Percentiles rank a stretch among this genome's conserved stretches.
Evolutionary conservation across 53 echinoderm and acorn worm species (phyloP).

Genomic region (Crossaster papposus): DNA sequence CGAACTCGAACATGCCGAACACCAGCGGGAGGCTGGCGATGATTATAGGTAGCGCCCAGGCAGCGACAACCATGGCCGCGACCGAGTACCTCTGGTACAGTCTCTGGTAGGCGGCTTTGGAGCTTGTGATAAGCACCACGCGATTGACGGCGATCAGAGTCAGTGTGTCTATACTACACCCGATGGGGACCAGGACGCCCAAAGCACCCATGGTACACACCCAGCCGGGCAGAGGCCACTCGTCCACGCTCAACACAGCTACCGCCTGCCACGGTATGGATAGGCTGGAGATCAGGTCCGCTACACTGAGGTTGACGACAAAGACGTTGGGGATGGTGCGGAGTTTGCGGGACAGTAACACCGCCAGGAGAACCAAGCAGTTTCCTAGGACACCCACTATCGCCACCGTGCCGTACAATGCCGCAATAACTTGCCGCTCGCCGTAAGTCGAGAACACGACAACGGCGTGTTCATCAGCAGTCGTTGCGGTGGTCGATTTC

Average conservation of each 20-base stretch:
- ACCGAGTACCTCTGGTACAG: slow-evolving; percentile 28
- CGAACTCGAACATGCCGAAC: slow-evolving; percentile 74
- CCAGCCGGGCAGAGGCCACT: slow-evolving; percentile 34
- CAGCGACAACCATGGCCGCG: slow-evolving; percentile 38
- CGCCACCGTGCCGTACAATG: slow-evolving; percentile 22
- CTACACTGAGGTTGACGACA: slow-evolving; percentile 57
- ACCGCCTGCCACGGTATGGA: slow-evolving; percentile 45
- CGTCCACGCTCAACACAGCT: slow-evolving; percentile 16
- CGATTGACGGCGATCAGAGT: slow-evolving; percentile 65
- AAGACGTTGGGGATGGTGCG: slow-evolving; percentile 57
- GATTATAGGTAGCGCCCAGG: slow-evolving; percentile 54
- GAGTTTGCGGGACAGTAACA: slow-evolving; percentile 42
- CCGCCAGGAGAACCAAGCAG: slow-evolving; percentile 52
- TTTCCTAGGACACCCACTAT: slow-evolving; percentile 61
- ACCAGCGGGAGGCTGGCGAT: slow-evolving; percentile 67
- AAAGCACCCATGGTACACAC: slow-evolving; percentile 35
- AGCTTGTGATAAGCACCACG: slow-evolving; percentile 53
- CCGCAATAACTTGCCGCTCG: slow-evolving; percentile 36
- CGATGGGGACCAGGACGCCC: slow-evolving; percentile 38
- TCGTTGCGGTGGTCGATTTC: not conserved
- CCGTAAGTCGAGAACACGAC: slow-evolving; percentile 22
- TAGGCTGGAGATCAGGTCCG: slow-evolving; percentile 55
- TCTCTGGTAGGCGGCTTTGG: slow-evolving; percentile 40
- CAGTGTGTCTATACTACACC: slow-evolving; percentile 58
- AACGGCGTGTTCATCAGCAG: too few relatives aligned